Conservation (phyloP, 2,888 invertebrate genomes). For the Catocala sponsa region DNA sequence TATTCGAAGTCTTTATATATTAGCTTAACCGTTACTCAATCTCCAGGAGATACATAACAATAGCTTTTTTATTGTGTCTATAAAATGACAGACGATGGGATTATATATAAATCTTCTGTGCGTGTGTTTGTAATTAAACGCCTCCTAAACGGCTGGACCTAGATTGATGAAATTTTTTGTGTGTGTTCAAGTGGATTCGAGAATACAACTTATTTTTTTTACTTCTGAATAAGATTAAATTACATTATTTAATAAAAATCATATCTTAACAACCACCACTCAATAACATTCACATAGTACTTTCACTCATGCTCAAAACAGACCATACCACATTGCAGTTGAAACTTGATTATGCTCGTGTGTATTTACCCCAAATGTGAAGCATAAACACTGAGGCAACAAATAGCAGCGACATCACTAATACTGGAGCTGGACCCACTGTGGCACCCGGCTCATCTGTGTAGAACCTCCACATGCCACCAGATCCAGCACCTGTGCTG, state of each 20-base stretch:
- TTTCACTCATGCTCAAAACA: constrained; percentile 56
- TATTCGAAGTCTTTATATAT: too few species aligned
- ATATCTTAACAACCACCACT: constrained; percentile 55
- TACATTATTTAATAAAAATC: constrained; percentile 66
- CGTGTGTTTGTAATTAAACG: too few species aligned
- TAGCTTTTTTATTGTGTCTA: too few species aligned
- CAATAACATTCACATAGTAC: constrained; percentile 50
- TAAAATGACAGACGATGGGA: too few species aligned
- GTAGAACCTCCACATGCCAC: constrained; percentile 99
- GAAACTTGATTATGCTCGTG: constrained; percentile 89
- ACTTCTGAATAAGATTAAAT: constrained; percentile 69
- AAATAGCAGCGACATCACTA: constrained; percentile 99
- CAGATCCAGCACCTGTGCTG: constrained; percentile 94
- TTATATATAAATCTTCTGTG: too few species aligned
- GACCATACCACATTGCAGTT: constrained; percentile 32
- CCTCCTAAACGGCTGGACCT: too few species aligned
- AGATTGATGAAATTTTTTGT: too few species aligned
- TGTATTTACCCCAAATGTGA: constrained; percentile 99
- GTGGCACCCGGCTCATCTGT: constrained; percentile 99
- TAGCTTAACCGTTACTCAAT: too few species aligned
- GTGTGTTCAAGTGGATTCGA: too few species aligned
- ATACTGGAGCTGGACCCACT: constrained; percentile 99
- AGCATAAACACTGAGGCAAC: constrained; percentile 99
- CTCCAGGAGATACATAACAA: too few species aligned
- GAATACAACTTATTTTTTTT: constrained; percentile 65